A percentile compares a stretch with the other conserved stretches of the same genome.
phyloP scores from a whole-genome alignment of 1,140 invertebrate species.

The Eupristina koningsbergeri region DNA sequence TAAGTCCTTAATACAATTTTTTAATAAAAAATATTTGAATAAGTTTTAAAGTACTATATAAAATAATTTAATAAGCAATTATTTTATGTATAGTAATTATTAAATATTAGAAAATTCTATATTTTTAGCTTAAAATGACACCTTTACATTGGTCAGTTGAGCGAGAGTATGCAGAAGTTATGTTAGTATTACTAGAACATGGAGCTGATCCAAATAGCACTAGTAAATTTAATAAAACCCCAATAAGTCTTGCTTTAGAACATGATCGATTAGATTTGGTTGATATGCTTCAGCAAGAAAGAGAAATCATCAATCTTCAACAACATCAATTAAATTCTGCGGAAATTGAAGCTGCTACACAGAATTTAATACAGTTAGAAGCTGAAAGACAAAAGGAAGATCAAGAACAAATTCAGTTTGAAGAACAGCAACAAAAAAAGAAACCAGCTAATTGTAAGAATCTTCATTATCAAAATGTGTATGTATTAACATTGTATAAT shows the following conservation, averaged over 20 bases:
- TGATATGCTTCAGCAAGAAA: slow-evolving; percentile 75
- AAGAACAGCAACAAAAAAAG: slow-evolving; percentile 57
- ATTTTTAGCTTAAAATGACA: slow-evolving; percentile 87
- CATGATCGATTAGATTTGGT: slow-evolving; percentile 78
- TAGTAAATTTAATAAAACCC: slow-evolving; percentile 90
- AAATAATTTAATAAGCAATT: neutral
- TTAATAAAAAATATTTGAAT: neutral
- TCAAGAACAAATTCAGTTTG: slow-evolving; percentile 57
- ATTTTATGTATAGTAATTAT: neutral
- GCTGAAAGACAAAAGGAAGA: slow-evolving; percentile 60
- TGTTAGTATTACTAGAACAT: slow-evolving; percentile 80
- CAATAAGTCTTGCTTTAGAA: slow-evolving; percentile 83
- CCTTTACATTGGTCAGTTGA: slow-evolving; percentile 96
- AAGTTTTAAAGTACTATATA: neutral
- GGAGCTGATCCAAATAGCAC: slow-evolving; percentile 80
- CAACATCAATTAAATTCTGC: slow-evolving; percentile 64
- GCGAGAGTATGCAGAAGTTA: slow-evolving; percentile 82
- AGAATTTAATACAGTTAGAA: slow-evolving; percentile 66
- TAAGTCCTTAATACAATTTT: neutral
- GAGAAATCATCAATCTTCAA: slow-evolving; percentile 64
- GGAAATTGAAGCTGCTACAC: slow-evolving; percentile 67
- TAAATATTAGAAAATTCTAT: neutral
- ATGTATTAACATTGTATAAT: neutral
- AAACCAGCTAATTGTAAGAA: slow-evolving; percentile 58
- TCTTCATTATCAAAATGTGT: neutral